These are phyloP conservation scores for Mohoua ochrocephala DNA, from an alignment of 2,113 vertebrate species.

Conservation along the genomic window DNA sequence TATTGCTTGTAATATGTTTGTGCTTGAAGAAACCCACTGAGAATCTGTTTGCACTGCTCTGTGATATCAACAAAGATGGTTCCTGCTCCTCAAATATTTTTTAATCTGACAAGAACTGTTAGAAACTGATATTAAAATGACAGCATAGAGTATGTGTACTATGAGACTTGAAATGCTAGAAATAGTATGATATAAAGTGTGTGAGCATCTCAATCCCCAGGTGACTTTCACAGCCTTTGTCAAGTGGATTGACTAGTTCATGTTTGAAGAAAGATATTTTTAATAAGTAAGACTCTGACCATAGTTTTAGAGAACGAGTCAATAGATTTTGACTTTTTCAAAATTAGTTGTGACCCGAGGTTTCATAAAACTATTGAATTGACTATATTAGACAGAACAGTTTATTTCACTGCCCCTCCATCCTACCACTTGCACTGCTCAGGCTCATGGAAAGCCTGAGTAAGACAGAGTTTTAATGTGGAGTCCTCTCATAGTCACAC, in stretches of 20 bases:
- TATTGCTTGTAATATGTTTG: neutral
- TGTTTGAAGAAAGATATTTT: neutral
- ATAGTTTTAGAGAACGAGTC: neutral
- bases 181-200: neutral
- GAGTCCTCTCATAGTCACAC: neutral
- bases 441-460: neutral
- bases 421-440: neutral
- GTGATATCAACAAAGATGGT: neutral
- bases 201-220: neutral
- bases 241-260: neutral
- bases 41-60: neutral
- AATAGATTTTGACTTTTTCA: neutral
- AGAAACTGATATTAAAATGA: neutral
- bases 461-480: neutral
- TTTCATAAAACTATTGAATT: neutral
- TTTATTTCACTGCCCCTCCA: neutral
- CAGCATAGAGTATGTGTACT: neutral
- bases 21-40: neutral
- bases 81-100: neutral
- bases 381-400: neutral
- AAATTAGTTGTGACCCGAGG: neutral
- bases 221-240: neutral
- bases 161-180: neutral
- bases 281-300: neutral
- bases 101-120: neutral